Evolutionary conservation across 2,113 vertebrate genomes (phyloP).

Genomic region (Rhynchopsitta pachyrhyncha): DNA sequence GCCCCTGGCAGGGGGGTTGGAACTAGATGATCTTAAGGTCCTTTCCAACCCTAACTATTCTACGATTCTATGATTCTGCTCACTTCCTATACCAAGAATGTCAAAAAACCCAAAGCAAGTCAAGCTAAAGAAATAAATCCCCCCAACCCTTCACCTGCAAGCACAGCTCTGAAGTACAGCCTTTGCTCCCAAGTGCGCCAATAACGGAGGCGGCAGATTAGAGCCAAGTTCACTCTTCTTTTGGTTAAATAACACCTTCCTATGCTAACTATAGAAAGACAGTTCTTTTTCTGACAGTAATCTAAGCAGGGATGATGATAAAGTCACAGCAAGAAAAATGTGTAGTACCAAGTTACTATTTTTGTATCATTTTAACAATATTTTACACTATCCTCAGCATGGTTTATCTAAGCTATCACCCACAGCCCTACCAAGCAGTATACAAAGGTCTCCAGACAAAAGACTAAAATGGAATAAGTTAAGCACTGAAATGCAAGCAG

Average conservation of each 20-base stretch:
- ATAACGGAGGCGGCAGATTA: neutral
- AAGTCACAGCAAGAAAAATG: slow-evolving; percentile 16
- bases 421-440: neutral
- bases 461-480: neutral
- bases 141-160: neutral
- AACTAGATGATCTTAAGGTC: too few species aligned
- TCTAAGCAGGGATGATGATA: neutral
- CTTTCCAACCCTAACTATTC: too few species aligned
- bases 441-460: neutral
- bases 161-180: neutral
- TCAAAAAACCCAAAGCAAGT: neutral
- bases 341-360: slow-evolving; percentile 12
- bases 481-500: neutral
- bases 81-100: neutral
- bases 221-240: neutral
- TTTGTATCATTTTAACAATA: neutral
- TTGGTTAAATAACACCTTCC: neutral
- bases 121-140: neutral
- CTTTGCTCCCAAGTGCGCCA: neutral
- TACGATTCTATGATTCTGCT: neutral
- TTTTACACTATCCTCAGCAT: neutral
- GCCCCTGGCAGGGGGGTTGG: too few species aligned
- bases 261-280: neutral
- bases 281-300: slow-evolving; percentile 23
- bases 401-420: neutral